A percentile compares a stretch with the other conserved stretches of the same genome.
These are phyloP conservation scores for Drosophila pachea DNA, from an alignment of 1,140 invertebrate genomes.

Conservation along the genomic window DNA sequence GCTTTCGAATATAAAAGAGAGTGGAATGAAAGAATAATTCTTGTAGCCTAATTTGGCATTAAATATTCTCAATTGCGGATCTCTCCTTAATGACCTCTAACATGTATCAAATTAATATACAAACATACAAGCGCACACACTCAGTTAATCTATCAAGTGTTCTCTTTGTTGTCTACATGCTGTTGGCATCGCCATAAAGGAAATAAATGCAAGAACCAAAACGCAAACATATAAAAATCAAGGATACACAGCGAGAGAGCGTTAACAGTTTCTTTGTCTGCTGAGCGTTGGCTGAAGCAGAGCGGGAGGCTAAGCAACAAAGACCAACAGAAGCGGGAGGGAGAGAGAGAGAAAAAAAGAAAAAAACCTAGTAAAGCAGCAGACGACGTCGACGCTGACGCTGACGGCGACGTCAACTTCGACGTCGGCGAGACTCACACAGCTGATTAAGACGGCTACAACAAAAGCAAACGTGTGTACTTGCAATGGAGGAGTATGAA, in stretches of 20 bases:
- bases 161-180: conserved; percentile 60
- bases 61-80: neutral
- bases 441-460: conserved; percentile 59
- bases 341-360: no score
- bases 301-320: conserved; percentile 16
- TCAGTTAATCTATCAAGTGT: conserved; percentile 28
- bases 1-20: neutral
- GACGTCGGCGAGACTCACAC: conserved; percentile 27
- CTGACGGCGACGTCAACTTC: neutral
- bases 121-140: conserved; percentile 11
- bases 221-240: conserved; percentile 48
- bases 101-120: conserved; percentile 25
- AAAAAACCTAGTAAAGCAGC: conserved; percentile 14
- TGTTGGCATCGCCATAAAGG: conserved; percentile 44
- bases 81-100: conserved; percentile 5
- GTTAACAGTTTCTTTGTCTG: conserved; percentile 66
- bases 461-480: conserved; percentile 14
- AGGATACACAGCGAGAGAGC: conserved; percentile 47
- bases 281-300: neutral
- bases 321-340: neutral
- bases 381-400: neutral
- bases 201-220: conserved; percentile 44
- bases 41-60: neutral
- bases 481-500: conserved; percentile 16
- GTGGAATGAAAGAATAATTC: neutral